Base-by-base conservation (phyloP, 1,140 invertebrate species). In the Trachymyrmex septentrionalis region DNA sequence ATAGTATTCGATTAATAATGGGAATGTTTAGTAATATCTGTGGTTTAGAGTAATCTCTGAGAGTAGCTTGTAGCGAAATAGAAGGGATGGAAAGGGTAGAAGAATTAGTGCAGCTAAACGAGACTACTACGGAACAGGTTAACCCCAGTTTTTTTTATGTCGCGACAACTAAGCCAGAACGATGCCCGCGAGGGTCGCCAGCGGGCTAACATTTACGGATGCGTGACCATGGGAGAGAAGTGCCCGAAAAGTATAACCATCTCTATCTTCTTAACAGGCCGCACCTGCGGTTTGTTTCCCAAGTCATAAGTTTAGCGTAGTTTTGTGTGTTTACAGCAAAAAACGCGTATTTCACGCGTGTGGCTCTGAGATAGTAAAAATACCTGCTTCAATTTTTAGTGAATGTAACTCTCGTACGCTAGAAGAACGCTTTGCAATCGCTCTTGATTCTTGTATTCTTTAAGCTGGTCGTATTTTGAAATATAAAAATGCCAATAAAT, bases 301-400 rank as follows among this genome's bases (percentile, higher is more conserved):
- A 84, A 88, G 57, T 84, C 44, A 63, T 87, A 87, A 88, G 34
- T 67, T n/a, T 57, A 14, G 72, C 21, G 48, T 53, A 55, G 48
- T 87, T 86, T 76, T 27, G 76, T 63, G 44, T 66, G 30, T 84
- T 84, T 87, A 75, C 53, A 57, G 55, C 34, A 48, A 38, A 77
- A 38, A 69, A 30, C 27, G 71, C 30, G 55, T 71, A 69, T 87
- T 82, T 82, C 55, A 30, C 38, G 34, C 30, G 27, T 44, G 19
- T 34, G 24, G 27, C 24, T 53, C 24, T 85, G 61, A 82, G 34
- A 82, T 76, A 38, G 59, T 75, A 77, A 81, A 86, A 90, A 38
- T 59, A 63, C 7, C 30, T 34, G 50, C 34, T 76, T 67, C 19
- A 72, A 90, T 90, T 87, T 73, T 86, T 38, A 59, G 3, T 82